Evolutionary conservation across 1,140 invertebrate genomes (phyloP).

Genomic region (Teleopsis dalmanni): DNA sequence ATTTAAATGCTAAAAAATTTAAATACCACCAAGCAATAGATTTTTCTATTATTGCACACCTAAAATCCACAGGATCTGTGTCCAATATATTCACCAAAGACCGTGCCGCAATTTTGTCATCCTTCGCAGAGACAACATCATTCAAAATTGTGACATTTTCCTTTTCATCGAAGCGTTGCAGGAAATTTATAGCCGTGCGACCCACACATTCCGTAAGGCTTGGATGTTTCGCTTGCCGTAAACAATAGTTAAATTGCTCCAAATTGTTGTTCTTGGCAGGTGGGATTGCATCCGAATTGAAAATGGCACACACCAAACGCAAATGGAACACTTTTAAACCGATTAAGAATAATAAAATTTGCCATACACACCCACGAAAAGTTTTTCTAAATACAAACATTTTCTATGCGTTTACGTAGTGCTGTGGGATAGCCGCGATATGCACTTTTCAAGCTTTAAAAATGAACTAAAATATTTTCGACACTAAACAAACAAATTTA

Average conservation of each 20-base stretch:
- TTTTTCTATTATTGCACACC: conserved; percentile 41
- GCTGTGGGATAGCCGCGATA: no score
- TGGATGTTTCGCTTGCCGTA: conserved; percentile 22
- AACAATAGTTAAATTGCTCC: conserved; percentile 31
- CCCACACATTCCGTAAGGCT: conserved; percentile 54
- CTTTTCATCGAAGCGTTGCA: conserved; percentile 57
- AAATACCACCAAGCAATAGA: background rate
- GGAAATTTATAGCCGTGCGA: conserved; percentile 55
- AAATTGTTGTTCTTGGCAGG: no score
- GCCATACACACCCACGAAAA: no score
- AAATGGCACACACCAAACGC: background rate
- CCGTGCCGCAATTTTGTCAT: conserved; percentile 47
- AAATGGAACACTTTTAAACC: no score
- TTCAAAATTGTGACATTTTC: conserved; percentile 57
- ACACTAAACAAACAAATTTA: no score
- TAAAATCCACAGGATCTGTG: conserved; percentile 63
- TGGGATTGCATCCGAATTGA: background rate
- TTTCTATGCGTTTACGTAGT: no score
- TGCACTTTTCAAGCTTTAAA: no score
- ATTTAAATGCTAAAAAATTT: no score
- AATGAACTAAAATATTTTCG: no score
- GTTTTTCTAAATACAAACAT: no score
- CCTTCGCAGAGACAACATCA: conserved; percentile 52
- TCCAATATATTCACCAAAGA: conserved; percentile 54
- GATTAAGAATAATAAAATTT: no score